A percentile compares a stretch with the other conserved stretches of the same genome.
These are phyloP conservation scores for Philotrypesis tridentata DNA, from an alignment of 1,140 invertebrate species.

Conservation along the genomic window DNA sequence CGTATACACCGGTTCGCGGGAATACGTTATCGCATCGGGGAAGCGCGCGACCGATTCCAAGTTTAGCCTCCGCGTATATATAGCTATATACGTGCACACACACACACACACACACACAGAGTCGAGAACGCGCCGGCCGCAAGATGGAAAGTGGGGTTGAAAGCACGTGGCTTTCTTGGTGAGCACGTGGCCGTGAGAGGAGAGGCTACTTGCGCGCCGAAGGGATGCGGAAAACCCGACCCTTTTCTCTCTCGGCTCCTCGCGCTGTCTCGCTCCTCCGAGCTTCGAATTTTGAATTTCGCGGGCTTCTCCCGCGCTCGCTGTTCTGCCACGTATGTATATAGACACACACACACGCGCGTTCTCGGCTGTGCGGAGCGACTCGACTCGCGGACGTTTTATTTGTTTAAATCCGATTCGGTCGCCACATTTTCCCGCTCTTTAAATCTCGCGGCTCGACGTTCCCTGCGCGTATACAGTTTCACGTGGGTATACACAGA, in stretches of 20 bases:
- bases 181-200: neutral
- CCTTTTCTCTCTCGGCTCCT: neutral
- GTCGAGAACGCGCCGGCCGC: neutral
- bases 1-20: neutral
- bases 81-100: no score
- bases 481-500: neutral
- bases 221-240: neutral
- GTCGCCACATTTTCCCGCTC: neutral
- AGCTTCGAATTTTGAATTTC: neutral
- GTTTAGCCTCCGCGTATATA: neutral
- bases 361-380: no score
- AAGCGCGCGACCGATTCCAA: constrained; percentile 9
- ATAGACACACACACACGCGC: no score
- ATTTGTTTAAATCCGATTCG: constrained; percentile 10
- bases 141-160: neutral
- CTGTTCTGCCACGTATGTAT: no score
- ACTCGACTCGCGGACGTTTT: no score
- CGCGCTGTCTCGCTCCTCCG: neutral
- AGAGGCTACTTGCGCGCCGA: neutral
- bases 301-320: no score
- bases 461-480: no score
- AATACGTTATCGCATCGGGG: neutral
- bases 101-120: no score
- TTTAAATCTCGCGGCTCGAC: no score
- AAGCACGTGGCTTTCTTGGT: neutral